These are phyloP conservation scores for Graphium colonna DNA, from an alignment of 2,888 invertebrate species.

Conservation along the genomic window DNA sequence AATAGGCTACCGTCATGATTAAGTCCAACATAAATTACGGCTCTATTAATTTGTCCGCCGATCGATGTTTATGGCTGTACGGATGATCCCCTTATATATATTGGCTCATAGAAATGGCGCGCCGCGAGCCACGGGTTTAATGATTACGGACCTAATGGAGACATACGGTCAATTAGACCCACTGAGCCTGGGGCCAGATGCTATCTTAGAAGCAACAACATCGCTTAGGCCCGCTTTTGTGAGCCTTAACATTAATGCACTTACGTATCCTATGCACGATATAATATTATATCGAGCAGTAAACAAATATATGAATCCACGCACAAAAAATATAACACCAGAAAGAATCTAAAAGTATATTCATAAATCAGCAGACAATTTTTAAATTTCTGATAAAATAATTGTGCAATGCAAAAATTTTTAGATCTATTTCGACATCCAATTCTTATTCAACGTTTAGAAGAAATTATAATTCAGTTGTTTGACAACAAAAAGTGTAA, in stretches of 20 bases:
- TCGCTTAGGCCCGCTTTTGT: neutral
- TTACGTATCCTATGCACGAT: neutral
- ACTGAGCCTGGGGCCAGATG: slow-evolving; percentile 6
- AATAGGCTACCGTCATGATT: slow-evolving; percentile 27
- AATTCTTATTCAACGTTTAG: too few species aligned
- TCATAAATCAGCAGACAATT: too few species aligned
- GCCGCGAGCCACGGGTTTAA: slow-evolving; percentile 21
- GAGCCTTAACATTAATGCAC: neutral
- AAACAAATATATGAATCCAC: too few species aligned
- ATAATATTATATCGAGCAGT: too few species aligned
- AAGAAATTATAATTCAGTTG: too few species aligned
- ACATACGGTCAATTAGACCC: slow-evolving; percentile 20
- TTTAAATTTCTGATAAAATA: too few species aligned
- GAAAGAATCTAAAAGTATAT: too few species aligned
- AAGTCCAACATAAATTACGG: slow-evolving; percentile 27
- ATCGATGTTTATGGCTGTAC: slow-evolving; percentile 15
- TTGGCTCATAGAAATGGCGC: slow-evolving; percentile 19
- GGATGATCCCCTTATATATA: slow-evolving; percentile 16
- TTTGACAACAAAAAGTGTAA: too few species aligned
- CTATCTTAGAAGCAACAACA: slow-evolving; percentile 4
- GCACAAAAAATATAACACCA: too few species aligned
- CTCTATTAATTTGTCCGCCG: slow-evolving; percentile 23
- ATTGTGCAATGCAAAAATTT: too few species aligned
- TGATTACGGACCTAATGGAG: slow-evolving; percentile 16
- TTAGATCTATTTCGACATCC: too few species aligned